Evolutionary conservation across 2,113 vertebrate genomes (phyloP), one percentile per base, ranked within the genome.

Genomic region (Misgurnus mizolepis): DNA sequence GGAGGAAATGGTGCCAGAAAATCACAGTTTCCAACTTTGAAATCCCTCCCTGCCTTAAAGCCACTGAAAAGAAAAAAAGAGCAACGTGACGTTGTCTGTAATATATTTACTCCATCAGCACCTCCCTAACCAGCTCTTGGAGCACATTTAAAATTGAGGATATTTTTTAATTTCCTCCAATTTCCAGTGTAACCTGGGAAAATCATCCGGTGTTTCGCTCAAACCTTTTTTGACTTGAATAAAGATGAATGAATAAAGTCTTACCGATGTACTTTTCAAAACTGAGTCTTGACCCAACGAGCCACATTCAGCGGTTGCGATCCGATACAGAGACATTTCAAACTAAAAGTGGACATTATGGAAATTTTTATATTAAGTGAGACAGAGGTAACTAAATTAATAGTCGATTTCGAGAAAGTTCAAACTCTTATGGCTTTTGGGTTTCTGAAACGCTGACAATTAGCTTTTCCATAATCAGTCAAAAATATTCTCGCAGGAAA

Each of bases 91-190:
- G 87, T 34, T 87, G 86, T 85, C 88, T 88, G 73, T 86, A 88
- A 86, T 90, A 88, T 90, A 90, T 91, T 90, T 88, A 88, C 84
- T 84, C 85, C 86, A 87, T 89, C 84, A 86, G 87, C 87, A 88
- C 87, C 84, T 88, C n/a, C 82, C 84, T 80, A 76, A 86, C 78
- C n/a, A 76, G 84, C 80, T 85, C 80, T 88, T 79, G 69, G 18
- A 78, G 82, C 86, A 62, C 77, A 80, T 77, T 69, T 66, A 50
- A 62, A 75, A 85, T 85, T 85, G 7, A 68, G 18, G 34, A 43
- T 45, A 10, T 18, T 7, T 43, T 67, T 40, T 74, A 40, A 70
- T 60, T 67, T 55, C 34, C 45, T 39, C 41, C n/a, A 43, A 73
- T 14, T 58, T n/a, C n/a, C 17, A 8, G 55, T 4, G 55, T 18